These are phyloP conservation scores for Poeciliopsis turrubarensis DNA, from an alignment of 2,113 vertebrate genomes.

Conservation along the genomic window DNA sequence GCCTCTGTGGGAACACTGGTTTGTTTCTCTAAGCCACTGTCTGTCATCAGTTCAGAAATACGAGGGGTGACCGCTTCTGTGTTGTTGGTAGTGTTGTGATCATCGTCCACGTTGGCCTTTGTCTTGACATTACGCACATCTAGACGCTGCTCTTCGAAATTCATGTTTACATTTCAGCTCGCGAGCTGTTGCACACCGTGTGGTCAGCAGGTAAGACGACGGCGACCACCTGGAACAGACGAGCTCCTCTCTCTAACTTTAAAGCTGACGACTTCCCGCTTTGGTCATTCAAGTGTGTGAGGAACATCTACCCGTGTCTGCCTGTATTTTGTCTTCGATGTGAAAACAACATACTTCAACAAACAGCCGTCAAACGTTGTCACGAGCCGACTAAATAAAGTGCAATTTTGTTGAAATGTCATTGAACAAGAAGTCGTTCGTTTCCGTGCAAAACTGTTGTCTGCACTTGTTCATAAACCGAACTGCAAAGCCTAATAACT, in stretches of 20 bases:
- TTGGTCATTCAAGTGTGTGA: slow-evolving; percentile 24
- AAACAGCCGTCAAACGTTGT: slow-evolving; percentile 11
- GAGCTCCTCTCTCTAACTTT: slow-evolving; percentile 14
- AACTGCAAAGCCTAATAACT: slow-evolving; percentile 37
- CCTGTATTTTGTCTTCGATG: background rate
- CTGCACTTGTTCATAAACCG: slow-evolving; percentile 15
- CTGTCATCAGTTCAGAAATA: slow-evolving; percentile 72
- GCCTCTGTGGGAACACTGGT: slow-evolving; percentile 55
- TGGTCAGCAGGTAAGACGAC: slow-evolving; percentile 49
- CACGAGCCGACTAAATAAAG: slow-evolving; percentile 31
- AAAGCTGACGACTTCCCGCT: slow-evolving; percentile 2
- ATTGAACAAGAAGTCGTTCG: slow-evolving; percentile 18
- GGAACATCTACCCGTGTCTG: background rate
- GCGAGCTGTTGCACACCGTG: slow-evolving; percentile 53
- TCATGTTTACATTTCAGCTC: slow-evolving; percentile 80
- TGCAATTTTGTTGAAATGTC: slow-evolving; percentile 45
- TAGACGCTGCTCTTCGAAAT: slow-evolving; percentile 78
- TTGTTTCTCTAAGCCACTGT: slow-evolving; percentile 63
- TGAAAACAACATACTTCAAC: slow-evolving; percentile 2
- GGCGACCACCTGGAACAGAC: slow-evolving; percentile 30
- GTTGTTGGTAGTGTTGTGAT: slow-evolving; percentile 58
- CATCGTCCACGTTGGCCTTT: slow-evolving; percentile 65
- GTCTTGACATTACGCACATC: slow-evolving; percentile 81
- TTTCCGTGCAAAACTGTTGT: slow-evolving; percentile 5
- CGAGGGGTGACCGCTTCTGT: slow-evolving; percentile 72